phyloP scores from a whole-genome alignment of 2,888 invertebrate species.

The Amphipyra tragopoginis region DNA sequence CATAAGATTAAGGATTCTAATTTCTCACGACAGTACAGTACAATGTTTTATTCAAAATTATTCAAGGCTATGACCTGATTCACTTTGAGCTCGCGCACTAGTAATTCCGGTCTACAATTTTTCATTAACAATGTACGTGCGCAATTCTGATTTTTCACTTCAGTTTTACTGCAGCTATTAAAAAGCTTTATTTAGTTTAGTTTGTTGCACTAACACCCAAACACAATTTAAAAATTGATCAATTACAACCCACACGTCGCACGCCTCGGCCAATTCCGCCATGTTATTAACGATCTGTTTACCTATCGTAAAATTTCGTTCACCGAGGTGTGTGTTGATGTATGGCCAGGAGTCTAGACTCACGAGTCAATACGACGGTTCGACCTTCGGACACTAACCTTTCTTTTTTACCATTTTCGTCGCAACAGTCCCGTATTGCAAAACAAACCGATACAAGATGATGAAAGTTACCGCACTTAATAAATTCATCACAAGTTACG shows the following conservation, averaged over 20 bases:
- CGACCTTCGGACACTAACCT: conserved; percentile 65
- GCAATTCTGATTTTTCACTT: conserved; percentile 10
- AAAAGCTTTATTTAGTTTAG: conserved; percentile 24
- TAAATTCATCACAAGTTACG: conserved; percentile 51
- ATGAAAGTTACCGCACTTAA: conserved; percentile 55
- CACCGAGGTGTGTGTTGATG: conserved; percentile 50
- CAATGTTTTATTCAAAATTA: conserved; percentile 48
- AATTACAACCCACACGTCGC: conserved; percentile 34
- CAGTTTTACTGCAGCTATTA: conserved; percentile 30
- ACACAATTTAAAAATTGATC: conserved; percentile 29
- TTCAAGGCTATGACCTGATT: conserved; percentile 64
- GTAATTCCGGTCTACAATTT: conserved; percentile 21
- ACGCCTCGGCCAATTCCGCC: conserved; percentile 5
- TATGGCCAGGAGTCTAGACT: conserved; percentile 59
- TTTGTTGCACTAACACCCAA: conserved; percentile 5
- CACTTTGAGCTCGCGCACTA: conserved; percentile 41
- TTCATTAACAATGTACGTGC: conserved; percentile 26
- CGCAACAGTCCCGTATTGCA: conserved; percentile 47
- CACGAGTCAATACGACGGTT: conserved; percentile 56
- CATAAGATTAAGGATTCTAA: conserved; percentile 49
- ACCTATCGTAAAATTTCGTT: conserved; percentile 53
- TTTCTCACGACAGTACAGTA: conserved; percentile 43
- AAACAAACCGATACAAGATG: conserved; percentile 46
- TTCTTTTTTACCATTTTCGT: conserved; percentile 53
- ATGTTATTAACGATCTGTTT: conserved; percentile 60